Evolutionary conservation across 2,113 vertebrate species (phyloP).

Genomic region (Syngnathus scovelli): DNA sequence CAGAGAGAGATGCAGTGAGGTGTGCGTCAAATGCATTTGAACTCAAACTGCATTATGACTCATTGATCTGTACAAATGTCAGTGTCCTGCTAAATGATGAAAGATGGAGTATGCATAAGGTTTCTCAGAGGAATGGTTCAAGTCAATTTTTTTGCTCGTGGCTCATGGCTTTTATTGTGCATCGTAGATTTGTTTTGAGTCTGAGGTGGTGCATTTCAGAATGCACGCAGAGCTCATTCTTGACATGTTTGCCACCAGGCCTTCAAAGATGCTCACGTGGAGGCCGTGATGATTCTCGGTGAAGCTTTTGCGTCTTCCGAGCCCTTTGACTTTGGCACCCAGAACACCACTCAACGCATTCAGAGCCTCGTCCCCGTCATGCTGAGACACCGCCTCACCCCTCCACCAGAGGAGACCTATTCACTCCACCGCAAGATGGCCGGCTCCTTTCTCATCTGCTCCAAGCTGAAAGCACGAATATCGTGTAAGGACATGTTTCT

Average conservation of each 20-base stretch:
- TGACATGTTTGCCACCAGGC: conserved; percentile 56
- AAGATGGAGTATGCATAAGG: too few relatives aligned
- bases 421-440: conserved; percentile 89
- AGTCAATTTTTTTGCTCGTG: too few relatives aligned
- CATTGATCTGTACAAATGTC: too few relatives aligned
- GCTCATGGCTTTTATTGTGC: too few relatives aligned
- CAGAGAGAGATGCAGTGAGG: too few relatives aligned
- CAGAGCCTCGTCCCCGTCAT: conserved; percentile 79
- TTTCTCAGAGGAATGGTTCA: too few relatives aligned
- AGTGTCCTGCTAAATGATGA: too few relatives aligned
- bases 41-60: too few relatives aligned
- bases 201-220: background rate
- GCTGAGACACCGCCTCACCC: conserved; percentile 80
- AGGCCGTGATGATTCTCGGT: conserved; percentile 87
- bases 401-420: conserved; percentile 85
- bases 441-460: conserved; percentile 87
- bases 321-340: conserved; percentile 79
- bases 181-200: background rate
- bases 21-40: too few relatives aligned
- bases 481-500: conserved; percentile 80
- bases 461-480: conserved; percentile 76
- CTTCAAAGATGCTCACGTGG: conserved; percentile 79
- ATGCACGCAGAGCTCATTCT: background rate
- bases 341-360: conserved; percentile 78
- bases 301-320: conserved; percentile 76